These are phyloP conservation scores for Caenorhabditis uteleia DNA, from an alignment of 2,888 invertebrate species.

Conservation along the genomic window DNA sequence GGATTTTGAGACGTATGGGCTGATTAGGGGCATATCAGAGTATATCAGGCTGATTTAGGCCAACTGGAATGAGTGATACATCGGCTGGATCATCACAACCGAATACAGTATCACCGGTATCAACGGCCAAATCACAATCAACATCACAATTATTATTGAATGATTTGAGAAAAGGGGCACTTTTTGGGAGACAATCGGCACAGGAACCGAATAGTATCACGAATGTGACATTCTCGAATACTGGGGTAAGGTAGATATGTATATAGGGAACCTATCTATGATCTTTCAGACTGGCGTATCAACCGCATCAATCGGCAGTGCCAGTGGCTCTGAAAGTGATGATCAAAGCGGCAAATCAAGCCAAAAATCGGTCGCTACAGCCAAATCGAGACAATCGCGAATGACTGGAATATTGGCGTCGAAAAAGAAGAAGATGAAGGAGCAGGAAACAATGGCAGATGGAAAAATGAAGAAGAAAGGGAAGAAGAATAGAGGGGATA, in stretches of 20 bases:
- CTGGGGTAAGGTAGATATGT: too few relatives aligned
- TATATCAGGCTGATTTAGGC: slow-evolving; percentile 6
- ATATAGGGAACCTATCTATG: too few relatives aligned
- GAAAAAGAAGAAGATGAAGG: not conserved
- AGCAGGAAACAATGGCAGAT: not conserved
- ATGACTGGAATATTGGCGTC: too few relatives aligned
- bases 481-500: not conserved
- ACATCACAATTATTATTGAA: slow-evolving; percentile 26
- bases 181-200: slow-evolving; percentile 19
- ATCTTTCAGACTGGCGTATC: too few relatives aligned
- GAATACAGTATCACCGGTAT: slow-evolving; percentile 10
- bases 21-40: not conserved
- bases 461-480: slow-evolving; percentile 11
- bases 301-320: too few relatives aligned
- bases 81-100: slow-evolving; percentile 28
- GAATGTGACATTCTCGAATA: slow-evolving; percentile 15
- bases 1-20: slow-evolving; percentile 15
- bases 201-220: slow-evolving; percentile 10
- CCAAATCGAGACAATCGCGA: too few relatives aligned
- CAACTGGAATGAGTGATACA: slow-evolving; percentile 21
- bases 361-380: too few relatives aligned
- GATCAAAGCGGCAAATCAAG: not conserved
- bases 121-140: slow-evolving; percentile 15
- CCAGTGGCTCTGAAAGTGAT: too few relatives aligned
- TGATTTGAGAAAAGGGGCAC: slow-evolving; percentile 19